Evolutionary conservation across 2,888 invertebrate genomes (phyloP), one percentile per base, ranked within the genome.

Genomic region (Chymomyza caudatula): DNA sequence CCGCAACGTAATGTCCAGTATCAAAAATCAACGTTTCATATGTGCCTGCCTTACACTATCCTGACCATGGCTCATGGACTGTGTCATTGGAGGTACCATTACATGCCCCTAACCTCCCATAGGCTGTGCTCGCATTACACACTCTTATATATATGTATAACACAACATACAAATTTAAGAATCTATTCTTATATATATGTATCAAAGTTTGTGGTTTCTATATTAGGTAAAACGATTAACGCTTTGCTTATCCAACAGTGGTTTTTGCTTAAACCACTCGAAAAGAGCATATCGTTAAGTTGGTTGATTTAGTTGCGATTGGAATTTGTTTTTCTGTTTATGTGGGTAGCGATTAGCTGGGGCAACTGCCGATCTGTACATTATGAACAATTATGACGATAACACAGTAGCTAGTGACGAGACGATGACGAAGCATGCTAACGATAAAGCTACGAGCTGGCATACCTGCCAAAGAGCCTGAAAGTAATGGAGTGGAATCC

Each of bases 281-380:
- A 70, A 65, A 69, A 71, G n/a, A n/a, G 71, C 71, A 71, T 74
- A 59, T 74, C 71, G 73, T 77, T 74, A 68, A 61, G 65, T 84
- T 77, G 79, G 73, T 76, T 67, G 29, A n/a, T n/a, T n/a, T n/a
- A n/a, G n/a, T n/a, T n/a, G n/a, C n/a, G n/a, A n/a, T n/a, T n/a
- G n/a, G n/a, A n/a, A n/a, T n/a, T n/a, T n/a, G n/a, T n/a, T n/a
- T n/a, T n/a, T n/a, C n/a, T n/a, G n/a, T n/a, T n/a, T n/a, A n/a
- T n/a, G n/a, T n/a, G n/a, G n/a, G n/a, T n/a, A n/a, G n/a, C n/a
- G n/a, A n/a, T n/a, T n/a, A n/a, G n/a, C n/a, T n/a, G n/a, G n/a
- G n/a, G n/a, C n/a, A n/a, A n/a, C n/a, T n/a, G n/a, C n/a, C n/a
- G n/a, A n/a, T n/a, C n/a, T n/a, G n/a, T n/a, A n/a, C n/a, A n/a